These are phyloP conservation scores for Tor tambroides DNA, from an alignment of 2,113 vertebrate species.

Conservation along the genomic window DNA sequence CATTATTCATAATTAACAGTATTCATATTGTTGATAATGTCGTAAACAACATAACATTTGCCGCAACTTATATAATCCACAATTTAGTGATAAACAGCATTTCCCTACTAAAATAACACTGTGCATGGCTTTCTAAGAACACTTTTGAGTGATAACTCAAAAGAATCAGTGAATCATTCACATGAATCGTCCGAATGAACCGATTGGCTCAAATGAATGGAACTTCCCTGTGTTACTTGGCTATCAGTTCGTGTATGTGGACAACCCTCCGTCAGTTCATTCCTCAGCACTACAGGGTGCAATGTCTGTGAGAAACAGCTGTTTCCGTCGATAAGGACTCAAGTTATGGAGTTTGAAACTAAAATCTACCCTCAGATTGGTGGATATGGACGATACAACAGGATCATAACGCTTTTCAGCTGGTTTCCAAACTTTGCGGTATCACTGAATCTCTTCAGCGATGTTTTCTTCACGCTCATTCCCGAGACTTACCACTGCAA, in stretches of 20 bases:
- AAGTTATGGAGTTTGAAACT: slow-evolving; percentile 73
- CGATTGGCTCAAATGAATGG: not conserved
- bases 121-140: too few relatives aligned
- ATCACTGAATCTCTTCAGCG: slow-evolving; percentile 75
- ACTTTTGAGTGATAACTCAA: not conserved
- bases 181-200: not conserved
- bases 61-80: not conserved
- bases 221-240: not conserved
- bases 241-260: too few relatives aligned
- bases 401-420: slow-evolving; percentile 72
- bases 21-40: too few relatives aligned
- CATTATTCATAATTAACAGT: too few relatives aligned
- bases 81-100: not conserved
- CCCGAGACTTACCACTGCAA: slow-evolving; percentile 78
- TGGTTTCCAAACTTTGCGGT: slow-evolving; percentile 80
- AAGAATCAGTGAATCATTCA: not conserved
- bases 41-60: not conserved
- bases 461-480: slow-evolving; percentile 72
- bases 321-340: not conserved
- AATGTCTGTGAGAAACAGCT: not conserved
- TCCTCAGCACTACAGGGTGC: not conserved
- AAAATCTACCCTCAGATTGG: slow-evolving; percentile 70
- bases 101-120: not conserved
- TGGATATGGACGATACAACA: slow-evolving; percentile 77
- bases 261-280: not conserved